These are phyloP conservation scores for Mechanitis mazaeus DNA, from an alignment of 2,888 invertebrate species.

Conservation along the genomic window DNA sequence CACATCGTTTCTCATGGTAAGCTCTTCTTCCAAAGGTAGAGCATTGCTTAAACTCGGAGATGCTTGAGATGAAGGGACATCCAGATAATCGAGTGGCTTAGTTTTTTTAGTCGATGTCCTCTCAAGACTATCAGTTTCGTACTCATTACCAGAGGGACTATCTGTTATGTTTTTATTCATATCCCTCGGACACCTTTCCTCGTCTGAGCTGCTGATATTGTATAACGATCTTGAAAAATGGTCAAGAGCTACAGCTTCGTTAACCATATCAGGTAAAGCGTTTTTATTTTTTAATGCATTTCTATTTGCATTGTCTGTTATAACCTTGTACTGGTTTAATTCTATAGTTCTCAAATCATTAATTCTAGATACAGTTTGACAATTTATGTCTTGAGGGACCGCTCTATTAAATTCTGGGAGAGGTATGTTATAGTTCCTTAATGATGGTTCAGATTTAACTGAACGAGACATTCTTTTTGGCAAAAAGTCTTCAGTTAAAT, in stretches of 20 bases:
- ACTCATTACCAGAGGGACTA: slow-evolving; percentile 76
- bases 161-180: slow-evolving; percentile 45
- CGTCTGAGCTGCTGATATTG: slow-evolving; percentile 62
- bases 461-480: slow-evolving; percentile 55
- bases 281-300: slow-evolving; percentile 51
- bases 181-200: slow-evolving; percentile 58
- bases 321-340: slow-evolving; percentile 42
- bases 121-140: slow-evolving; percentile 85
- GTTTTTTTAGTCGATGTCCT: slow-evolving; percentile 71
- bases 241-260: slow-evolving; percentile 79
- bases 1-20: slow-evolving; percentile 86
- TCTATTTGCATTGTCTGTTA: slow-evolving; percentile 35
- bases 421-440: slow-evolving; percentile 62
- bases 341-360: slow-evolving; percentile 57
- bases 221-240: slow-evolving; percentile 60
- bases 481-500: slow-evolving; percentile 44
- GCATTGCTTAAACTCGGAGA: slow-evolving; percentile 85
- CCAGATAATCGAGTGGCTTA: slow-evolving; percentile 79
- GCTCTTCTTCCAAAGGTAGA: slow-evolving; percentile 86
- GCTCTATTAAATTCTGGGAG: slow-evolving; percentile 55
- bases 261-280: slow-evolving; percentile 79
- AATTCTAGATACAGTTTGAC: slow-evolving; percentile 50
- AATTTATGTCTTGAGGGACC: slow-evolving; percentile 41
- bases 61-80: slow-evolving; percentile 81
- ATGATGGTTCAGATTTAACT: slow-evolving; percentile 64